These are phyloP conservation scores for Epizoanthus fatuus DNA, from an alignment of 92 coral and sea anemone species.

Conservation along the genomic window DNA sequence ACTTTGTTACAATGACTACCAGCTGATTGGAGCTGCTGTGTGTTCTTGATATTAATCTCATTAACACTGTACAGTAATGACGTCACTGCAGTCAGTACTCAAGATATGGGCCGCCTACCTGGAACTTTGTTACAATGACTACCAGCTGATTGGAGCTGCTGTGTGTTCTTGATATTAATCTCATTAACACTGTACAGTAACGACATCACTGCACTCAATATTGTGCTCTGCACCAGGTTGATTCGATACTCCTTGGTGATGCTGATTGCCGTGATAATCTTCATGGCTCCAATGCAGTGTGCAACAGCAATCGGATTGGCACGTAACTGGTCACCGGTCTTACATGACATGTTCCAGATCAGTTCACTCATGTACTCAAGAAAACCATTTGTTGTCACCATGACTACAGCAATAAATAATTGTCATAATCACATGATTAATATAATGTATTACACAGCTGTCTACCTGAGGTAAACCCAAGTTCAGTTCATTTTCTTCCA, in stretches of 20 bases:
- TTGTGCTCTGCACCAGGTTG: slow-evolving; percentile 57
- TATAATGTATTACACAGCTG: not conserved
- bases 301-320: slow-evolving; percentile 94
- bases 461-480: not conserved
- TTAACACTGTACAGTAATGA: slow-evolving; percentile 82
- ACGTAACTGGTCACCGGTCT: slow-evolving; percentile 88
- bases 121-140: slow-evolving; percentile 12
- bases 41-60: slow-evolving; percentile 50
- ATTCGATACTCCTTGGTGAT: slow-evolving; percentile 78
- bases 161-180: slow-evolving; percentile 50
- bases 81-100: slow-evolving; percentile 70
- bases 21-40: slow-evolving; percentile 50
- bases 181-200: slow-evolving; percentile 84
- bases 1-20: slow-evolving; percentile 14
- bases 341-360: slow-evolving; percentile 84
- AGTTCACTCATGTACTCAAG: slow-evolving; percentile 92
- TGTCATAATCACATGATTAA: not conserved
- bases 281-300: slow-evolving; percentile 98
- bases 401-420: slow-evolving; percentile 61
- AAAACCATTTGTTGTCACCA: slow-evolving; percentile 85
- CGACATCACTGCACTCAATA: slow-evolving; percentile 75
- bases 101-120: slow-evolving; percentile 1
- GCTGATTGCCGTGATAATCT: slow-evolving; percentile 87
- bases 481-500: not conserved
- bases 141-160: slow-evolving; percentile 48